Base-by-base conservation (phyloP, 1,140 invertebrate species). In the Drosophila teissieri region DNA sequence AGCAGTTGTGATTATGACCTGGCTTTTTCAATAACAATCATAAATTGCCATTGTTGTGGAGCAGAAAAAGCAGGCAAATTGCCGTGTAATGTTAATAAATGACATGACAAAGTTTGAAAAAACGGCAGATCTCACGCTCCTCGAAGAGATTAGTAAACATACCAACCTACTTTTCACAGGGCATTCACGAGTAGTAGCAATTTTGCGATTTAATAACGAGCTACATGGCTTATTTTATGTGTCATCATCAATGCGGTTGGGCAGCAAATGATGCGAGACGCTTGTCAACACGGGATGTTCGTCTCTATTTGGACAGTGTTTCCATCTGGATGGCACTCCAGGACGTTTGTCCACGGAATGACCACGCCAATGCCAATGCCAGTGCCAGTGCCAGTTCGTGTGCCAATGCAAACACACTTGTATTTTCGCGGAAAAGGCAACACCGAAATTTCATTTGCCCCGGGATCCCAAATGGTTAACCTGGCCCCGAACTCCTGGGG, bases 381-480 rank as follows among this genome's bases (percentile, higher is more conserved):
- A 19, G 2, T 19, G 19, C 19, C 19, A 19, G 39, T 10, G 24
- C 11, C 36, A 64, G 36, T 0, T 61, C 34, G 14, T 44, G 63
- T 61, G 61, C 45, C 60, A 40, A 70, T 42, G 65, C 46, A 58
- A 55, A 58, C 73, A 61, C 31, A 60, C 55, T 73, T 78, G 81
- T 67, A 86, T 73, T 86, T 86, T 75, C 83, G 75, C 83, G 68
- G 67, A 60, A 86, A 73, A 82, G 82, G 82, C 45, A 46, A 46
- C 19, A 46, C 19, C 8, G 19, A 45, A 12, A 24, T 19, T 45
- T 12, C n/a, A n/a, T 51, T 15, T 17, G 57, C 78, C 27, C 60
- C 57, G 34, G 15, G 8, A 10, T 31, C 48, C 24, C 12, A 34
- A 11, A n/a, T 31, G 31, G 49, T 19, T 12, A 15, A 34, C 48